Percentiles rank a stretch among this genome's conserved stretches.
Conservation (phyloP, 2,113 vertebrate genomes). For the Gadus macrocephalus region DNA sequence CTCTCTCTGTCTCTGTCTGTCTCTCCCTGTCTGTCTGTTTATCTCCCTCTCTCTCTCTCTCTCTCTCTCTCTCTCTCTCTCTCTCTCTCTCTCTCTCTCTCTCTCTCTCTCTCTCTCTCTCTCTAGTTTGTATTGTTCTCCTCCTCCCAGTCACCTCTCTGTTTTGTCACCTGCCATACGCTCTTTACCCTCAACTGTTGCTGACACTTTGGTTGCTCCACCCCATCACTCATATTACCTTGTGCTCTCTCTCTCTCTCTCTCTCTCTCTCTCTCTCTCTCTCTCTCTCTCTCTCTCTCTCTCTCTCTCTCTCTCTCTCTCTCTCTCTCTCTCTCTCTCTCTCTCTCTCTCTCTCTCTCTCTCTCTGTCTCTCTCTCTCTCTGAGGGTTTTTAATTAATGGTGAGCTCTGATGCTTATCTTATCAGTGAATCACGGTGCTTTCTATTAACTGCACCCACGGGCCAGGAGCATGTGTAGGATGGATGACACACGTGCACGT, state of each 20-base stretch:
- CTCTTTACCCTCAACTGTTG: background rate
- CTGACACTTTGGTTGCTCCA: constrained; percentile 9
- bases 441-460: constrained; percentile 63
- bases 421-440: constrained; percentile 67
- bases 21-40: constrained; percentile 7
- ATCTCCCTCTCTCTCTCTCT: background rate
- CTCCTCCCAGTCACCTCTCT: too few relatives aligned
- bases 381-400: constrained; percentile 70
- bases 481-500: constrained; percentile 36
- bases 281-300: constrained; percentile 37
- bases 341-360: constrained; percentile 29
- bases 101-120: too few relatives aligned
- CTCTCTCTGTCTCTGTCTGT: background rate
- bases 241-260: constrained; percentile 13
- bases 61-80: constrained; percentile 6
- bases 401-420: constrained; percentile 67
- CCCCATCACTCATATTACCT: constrained; percentile 2
- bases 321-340: constrained; percentile 25
- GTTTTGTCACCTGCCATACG: too few relatives aligned
- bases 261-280: constrained; percentile 29
- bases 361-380: constrained; percentile 37
- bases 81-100: too few relatives aligned
- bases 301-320: constrained; percentile 33
- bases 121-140: too few relatives aligned
- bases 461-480: constrained; percentile 50